Evolutionary conservation across 2,888 invertebrate species (phyloP).

Genomic region (Nomada lathburiana): DNA sequence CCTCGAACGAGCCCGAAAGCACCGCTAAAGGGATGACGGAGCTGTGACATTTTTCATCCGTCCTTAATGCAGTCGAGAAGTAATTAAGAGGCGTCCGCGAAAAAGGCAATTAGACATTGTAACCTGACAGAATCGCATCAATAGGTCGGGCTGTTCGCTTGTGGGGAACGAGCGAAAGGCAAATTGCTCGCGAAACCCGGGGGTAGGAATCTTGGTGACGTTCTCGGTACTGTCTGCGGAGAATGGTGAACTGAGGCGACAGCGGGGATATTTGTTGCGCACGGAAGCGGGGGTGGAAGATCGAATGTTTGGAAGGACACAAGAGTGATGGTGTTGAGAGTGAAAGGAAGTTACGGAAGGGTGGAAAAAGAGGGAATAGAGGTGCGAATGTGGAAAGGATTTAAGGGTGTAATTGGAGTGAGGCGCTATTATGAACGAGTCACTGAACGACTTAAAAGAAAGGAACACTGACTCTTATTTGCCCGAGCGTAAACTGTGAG

Average conservation of each 20-base stretch:
- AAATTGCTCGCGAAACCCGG: conserved; percentile 25
- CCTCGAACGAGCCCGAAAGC: conserved; percentile 54
- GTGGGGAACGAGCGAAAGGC: not conserved
- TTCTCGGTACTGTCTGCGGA: not conserved
- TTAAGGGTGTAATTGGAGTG: conserved; percentile 55
- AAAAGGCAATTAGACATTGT: conserved; percentile 52
- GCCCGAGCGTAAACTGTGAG: conserved; percentile 14
- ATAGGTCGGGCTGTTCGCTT: not conserved
- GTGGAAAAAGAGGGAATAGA: conserved; percentile 27
- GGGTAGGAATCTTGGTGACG: not conserved
- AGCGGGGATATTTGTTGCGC: not conserved
- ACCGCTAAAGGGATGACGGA: conserved; percentile 53
- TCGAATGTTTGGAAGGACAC: conserved; percentile 5
- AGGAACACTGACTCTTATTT: conserved; percentile 49
- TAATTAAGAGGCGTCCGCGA: conserved; percentile 56
- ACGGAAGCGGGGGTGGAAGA: conserved; percentile 3
- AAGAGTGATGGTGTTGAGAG: conserved; percentile 25
- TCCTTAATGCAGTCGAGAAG: conserved; percentile 58
- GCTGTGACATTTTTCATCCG: conserved; percentile 60
- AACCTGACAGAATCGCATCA: conserved; percentile 12
- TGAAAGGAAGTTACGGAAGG: conserved; percentile 19
- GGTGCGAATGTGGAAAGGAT: conserved; percentile 58
- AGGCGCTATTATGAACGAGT: conserved; percentile 55
- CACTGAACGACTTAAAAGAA: conserved; percentile 60
- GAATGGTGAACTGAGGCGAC: not conserved